Percentiles rank a stretch among this genome's conserved stretches.
Conservation (phyloP, 2,797 vertebrate genomes). For the Synaphobranchus kaupii region DNA sequence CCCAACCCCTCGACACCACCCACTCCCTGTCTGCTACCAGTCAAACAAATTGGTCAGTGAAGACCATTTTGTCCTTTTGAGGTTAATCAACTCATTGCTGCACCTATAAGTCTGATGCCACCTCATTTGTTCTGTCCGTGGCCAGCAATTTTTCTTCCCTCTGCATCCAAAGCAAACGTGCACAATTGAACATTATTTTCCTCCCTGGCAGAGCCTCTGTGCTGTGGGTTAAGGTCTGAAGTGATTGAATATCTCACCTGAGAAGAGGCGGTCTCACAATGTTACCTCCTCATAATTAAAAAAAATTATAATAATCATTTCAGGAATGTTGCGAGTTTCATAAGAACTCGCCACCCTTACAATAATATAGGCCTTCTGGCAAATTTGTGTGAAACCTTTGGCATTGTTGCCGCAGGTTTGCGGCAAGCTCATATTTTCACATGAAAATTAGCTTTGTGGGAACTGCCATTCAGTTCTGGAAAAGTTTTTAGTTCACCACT, state of each 20-base stretch:
- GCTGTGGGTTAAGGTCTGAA: conserved; percentile 58
- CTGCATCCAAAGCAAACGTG: conserved; percentile 5
- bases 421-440: no score
- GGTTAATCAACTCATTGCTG: conserved; percentile 20
- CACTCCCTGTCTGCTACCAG: conserved; percentile 48
- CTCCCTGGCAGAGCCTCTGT: conserved; percentile 46
- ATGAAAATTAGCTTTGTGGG: no score
- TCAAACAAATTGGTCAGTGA: conserved; percentile 60
- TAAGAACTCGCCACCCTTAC: background rate
- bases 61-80: conserved; percentile 24
- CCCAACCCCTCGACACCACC: conserved; percentile 41
- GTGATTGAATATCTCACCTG: conserved; percentile 70
- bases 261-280: conserved; percentile 66
- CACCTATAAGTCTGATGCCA: conserved; percentile 18
- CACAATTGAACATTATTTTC: conserved; percentile 57
- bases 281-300: conserved; percentile 23
- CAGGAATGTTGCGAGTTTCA: background rate
- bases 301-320: conserved; percentile 17
- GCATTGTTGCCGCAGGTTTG: no score
- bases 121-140: conserved; percentile 16
- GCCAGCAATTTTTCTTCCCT: conserved; percentile 14
- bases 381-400: no score
- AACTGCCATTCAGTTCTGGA: no score
- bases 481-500: no score
- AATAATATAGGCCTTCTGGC: background rate